These are phyloP conservation scores for Pelvicachromis taeniatus DNA, from an alignment of 2,113 vertebrate species.

Conservation along the genomic window DNA sequence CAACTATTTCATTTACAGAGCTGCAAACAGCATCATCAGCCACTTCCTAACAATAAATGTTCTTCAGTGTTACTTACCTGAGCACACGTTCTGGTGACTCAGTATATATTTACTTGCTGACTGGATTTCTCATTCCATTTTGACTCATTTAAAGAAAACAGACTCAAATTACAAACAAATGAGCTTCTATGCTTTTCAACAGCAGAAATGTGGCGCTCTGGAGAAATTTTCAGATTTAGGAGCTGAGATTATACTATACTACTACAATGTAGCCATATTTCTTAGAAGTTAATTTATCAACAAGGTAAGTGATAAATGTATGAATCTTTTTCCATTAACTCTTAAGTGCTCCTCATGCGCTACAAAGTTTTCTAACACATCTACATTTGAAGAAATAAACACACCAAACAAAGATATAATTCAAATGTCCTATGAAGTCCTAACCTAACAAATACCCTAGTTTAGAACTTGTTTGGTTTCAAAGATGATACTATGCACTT, in stretches of 20 bases:
- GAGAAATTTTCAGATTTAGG: neutral
- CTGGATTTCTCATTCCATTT: neutral
- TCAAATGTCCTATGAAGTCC: neutral
- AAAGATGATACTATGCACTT: neutral
- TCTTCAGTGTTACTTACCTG: neutral
- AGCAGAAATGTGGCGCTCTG: neutral
- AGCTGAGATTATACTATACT: neutral
- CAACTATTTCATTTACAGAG: neutral
- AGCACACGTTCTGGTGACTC: neutral
- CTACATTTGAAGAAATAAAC: neutral
- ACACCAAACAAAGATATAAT: fast-evolving
- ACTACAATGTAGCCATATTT: neutral
- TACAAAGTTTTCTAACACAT: neutral
- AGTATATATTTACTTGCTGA: neutral
- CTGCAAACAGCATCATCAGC: neutral
- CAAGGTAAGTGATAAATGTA: neutral
- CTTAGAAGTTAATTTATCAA: neutral
- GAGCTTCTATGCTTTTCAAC: neutral
- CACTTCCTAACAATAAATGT: neutral
- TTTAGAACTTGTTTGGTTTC: neutral
- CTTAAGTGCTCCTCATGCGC: neutral
- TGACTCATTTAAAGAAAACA: neutral
- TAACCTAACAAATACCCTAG: fast-evolving
- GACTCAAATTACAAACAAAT: neutral
- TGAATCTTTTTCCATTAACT: neutral